Evolutionary conservation across 2,797 vertebrate genomes (phyloP).

Genomic region (Neostethus bicornis): DNA sequence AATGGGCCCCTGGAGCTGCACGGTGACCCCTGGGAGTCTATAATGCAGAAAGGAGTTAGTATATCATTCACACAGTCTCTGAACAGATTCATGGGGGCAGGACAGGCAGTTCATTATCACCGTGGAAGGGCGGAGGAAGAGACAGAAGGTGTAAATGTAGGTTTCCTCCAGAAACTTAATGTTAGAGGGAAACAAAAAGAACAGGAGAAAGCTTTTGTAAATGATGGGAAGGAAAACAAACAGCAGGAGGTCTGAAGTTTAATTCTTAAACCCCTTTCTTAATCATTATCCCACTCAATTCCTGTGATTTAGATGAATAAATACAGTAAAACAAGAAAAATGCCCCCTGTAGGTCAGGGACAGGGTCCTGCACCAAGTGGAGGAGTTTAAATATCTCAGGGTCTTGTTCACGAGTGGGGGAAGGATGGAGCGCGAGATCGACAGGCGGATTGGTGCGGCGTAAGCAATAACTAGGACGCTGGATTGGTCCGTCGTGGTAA

Average conservation of each 20-base stretch:
- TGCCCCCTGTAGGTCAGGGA: too few species aligned
- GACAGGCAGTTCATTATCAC: slow-evolving; percentile 58
- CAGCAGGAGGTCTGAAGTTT: not conserved
- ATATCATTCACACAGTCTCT: slow-evolving; percentile 72
- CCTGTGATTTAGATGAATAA: too few species aligned
- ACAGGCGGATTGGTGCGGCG: too few species aligned
- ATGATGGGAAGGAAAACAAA: not conserved
- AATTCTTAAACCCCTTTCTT: not conserved
- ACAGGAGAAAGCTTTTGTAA: not conserved
- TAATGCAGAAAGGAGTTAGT: slow-evolving; percentile 97
- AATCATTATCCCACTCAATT: too few species aligned
- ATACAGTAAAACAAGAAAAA: too few species aligned
- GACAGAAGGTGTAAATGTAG: slow-evolving; percentile 9
- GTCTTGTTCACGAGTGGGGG: too few species aligned
- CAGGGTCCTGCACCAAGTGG: too few species aligned
- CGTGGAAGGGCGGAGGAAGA: slow-evolving; percentile 4
- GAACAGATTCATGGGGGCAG: slow-evolving; percentile 46
- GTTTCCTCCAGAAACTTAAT: slow-evolving; percentile 10
- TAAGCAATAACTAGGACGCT: too few species aligned
- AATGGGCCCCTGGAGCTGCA: slow-evolving; percentile 88
- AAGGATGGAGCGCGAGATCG: too few species aligned
- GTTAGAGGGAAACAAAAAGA: slow-evolving; percentile 2
- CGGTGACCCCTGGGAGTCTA: slow-evolving; percentile 95
- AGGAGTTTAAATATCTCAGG: too few species aligned
- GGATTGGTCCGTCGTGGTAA: too few species aligned